Evolutionary conservation across 2,888 invertebrate species (phyloP), one percentile per base, ranked within the genome.

Genomic region (Nymphalis urticae): DNA sequence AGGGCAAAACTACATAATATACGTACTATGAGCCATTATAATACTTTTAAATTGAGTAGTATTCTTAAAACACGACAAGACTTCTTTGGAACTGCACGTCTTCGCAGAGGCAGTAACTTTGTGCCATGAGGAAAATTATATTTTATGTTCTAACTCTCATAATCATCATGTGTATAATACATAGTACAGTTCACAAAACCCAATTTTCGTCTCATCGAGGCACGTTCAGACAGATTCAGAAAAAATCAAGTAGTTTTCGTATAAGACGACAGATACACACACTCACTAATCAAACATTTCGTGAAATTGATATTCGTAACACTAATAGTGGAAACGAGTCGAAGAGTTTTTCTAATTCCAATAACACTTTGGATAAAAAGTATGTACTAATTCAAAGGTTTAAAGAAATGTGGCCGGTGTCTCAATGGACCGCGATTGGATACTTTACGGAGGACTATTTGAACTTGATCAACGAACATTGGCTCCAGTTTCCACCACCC

Each of bases 401-500:
- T 79, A 88, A 86, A 71, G 79, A 75, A 73, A 70, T 79, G 56
- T 93, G 93, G 92, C 92, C 93, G 19, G 84, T 93, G 62, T 81
- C 85, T 32, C 79, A 82, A 51, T 95, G 95, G 95, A 84, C 82
- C 71, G 77, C 88, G 59, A 79, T 86, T 70, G 94, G 94, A 27
- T 93, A 92, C 79, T 95, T 95, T 80, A 85, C 89, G 6, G 94
- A 94, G 51, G 93, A 94, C 70, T 94, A 94, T 77, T 79, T 95
- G 76, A 80, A 90, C 68, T 82, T 93, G 72, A 95, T 96, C 72
- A 95, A 96, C 85, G 89, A 93, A 1, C 95, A 96, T 82, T 97
- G 97, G 96, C 85, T 96, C 73, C 86, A 93, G 75, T 96, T 95
- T 81, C 91, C 93, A 32, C 96, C 96, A 3, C 95, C 95, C 0